These are phyloP conservation scores for Lasiurus borealis DNA, from an alignment of 2,113 vertebrate species.

Conservation along the genomic window DNA sequence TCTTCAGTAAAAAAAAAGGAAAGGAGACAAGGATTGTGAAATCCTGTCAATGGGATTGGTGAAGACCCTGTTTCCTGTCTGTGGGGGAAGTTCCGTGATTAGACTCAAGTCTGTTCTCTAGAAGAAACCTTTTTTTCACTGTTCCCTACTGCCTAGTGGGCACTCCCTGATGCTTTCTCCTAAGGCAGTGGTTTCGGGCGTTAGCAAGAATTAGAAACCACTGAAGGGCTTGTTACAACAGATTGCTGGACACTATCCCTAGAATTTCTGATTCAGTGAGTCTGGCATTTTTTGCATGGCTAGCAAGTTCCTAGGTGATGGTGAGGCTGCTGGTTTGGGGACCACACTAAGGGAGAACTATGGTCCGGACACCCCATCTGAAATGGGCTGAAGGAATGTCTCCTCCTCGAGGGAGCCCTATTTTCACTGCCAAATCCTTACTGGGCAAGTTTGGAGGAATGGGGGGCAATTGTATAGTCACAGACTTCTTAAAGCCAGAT, in stretches of 20 bases:
- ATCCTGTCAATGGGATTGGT: not conserved
- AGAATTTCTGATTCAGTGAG: not conserved
- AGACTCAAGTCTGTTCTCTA: not conserved
- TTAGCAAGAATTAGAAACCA: not conserved
- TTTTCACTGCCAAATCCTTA: not conserved
- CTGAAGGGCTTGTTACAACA: not conserved
- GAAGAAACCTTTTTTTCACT: not conserved
- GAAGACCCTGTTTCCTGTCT: not conserved
- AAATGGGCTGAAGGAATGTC: not conserved
- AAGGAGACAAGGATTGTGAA: not conserved
- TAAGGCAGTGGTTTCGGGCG: not conserved
- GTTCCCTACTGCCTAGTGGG: not conserved
- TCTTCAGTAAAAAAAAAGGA: not conserved
- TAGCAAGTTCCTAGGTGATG: not conserved
- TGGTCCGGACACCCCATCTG: too few species aligned
- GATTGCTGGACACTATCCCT: not conserved
- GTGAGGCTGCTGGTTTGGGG: not conserved
- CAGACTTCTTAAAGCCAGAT: not conserved
- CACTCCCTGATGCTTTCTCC: not conserved
- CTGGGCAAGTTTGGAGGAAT: not conserved
- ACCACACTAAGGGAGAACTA: too few species aligned
- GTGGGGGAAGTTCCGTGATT: not conserved
- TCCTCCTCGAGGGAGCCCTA: rapidly evolving
- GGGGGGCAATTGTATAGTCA: not conserved
- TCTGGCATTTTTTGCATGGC: not conserved